phyloP scores from a whole-genome alignment of 2,888 invertebrate species.

The Caenorhabditis angaria region DNA sequence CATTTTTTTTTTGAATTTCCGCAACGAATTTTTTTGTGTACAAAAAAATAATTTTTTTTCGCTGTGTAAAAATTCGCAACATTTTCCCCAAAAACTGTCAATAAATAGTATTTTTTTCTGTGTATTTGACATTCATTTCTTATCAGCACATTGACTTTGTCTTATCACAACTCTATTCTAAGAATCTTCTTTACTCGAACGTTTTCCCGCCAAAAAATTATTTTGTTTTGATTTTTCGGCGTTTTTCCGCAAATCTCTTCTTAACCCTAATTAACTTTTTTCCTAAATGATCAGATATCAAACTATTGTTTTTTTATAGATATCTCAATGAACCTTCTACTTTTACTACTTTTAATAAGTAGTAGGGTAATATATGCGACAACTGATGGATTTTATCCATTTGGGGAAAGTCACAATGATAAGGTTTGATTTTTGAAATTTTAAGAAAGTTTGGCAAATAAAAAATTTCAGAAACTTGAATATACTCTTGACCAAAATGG shows the following conservation, averaged over 20 bases:
- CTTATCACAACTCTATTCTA: conserved; percentile 1
- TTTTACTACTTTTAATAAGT: conserved; percentile 1
- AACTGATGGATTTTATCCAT: background rate
- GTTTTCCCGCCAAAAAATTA: too few relatives aligned
- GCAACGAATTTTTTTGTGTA: too few relatives aligned
- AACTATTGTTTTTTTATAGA: background rate
- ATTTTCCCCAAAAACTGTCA: background rate
- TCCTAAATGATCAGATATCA: too few relatives aligned
- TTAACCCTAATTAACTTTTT: too few relatives aligned
- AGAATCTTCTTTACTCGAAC: too few relatives aligned
- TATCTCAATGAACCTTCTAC: background rate
- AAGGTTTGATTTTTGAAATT: conserved; percentile 1
- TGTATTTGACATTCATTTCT: background rate
- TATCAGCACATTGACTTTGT: background rate
- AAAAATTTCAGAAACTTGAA: conserved; percentile 36
- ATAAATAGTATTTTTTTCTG: background rate
- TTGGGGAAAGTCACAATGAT: background rate
- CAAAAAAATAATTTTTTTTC: too few relatives aligned
- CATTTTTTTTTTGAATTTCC: too few relatives aligned
- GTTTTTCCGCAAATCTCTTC: too few relatives aligned
- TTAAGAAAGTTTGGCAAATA: background rate
- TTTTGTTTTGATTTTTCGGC: background rate
- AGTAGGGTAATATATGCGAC: background rate
- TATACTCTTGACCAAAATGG: conserved; percentile 43
- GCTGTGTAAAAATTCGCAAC: background rate